These are phyloP conservation scores for Drosophila bunnanda DNA, from an alignment of 2,888 invertebrate genomes.

Conservation along the genomic window DNA sequence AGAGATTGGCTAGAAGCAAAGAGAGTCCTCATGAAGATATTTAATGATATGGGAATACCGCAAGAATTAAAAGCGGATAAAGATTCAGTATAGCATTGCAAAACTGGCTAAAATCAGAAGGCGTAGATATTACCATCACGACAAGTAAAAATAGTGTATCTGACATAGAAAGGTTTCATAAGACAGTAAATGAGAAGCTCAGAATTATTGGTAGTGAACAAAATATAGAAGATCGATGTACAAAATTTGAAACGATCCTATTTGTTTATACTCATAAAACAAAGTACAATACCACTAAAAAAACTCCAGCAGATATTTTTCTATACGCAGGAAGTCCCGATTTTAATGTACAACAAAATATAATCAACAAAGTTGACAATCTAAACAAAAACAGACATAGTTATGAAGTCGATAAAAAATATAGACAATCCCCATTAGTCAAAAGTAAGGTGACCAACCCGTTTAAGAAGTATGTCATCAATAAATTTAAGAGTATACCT, in stretches of 20 bases:
- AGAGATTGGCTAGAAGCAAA: not conserved
- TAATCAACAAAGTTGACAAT: not conserved
- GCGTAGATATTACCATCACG: not conserved
- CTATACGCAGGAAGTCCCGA: not conserved
- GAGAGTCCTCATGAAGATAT: not conserved
- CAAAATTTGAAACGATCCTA: not conserved
- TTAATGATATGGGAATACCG: not conserved
- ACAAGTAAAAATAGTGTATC: not conserved
- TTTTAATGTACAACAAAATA: not conserved
- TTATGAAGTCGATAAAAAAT: not conserved
- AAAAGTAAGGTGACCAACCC: not conserved
- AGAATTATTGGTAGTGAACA: not conserved
- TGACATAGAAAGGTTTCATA: not conserved
- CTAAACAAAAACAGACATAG: not conserved
- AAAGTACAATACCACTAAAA: no score
- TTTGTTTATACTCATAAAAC: not conserved
- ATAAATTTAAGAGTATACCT: not conserved
- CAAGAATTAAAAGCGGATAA: not conserved
- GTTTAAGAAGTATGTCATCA: not conserved
- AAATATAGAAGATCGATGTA: not conserved
- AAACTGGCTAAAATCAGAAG: not conserved
- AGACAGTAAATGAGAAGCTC: not conserved
- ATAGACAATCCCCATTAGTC: not conserved
- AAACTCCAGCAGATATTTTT: not conserved
- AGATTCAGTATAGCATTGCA: not conserved